These are phyloP conservation scores for Calycopis cecrops DNA, from an alignment of 1,140 invertebrate genomes.

Conservation along the genomic window DNA sequence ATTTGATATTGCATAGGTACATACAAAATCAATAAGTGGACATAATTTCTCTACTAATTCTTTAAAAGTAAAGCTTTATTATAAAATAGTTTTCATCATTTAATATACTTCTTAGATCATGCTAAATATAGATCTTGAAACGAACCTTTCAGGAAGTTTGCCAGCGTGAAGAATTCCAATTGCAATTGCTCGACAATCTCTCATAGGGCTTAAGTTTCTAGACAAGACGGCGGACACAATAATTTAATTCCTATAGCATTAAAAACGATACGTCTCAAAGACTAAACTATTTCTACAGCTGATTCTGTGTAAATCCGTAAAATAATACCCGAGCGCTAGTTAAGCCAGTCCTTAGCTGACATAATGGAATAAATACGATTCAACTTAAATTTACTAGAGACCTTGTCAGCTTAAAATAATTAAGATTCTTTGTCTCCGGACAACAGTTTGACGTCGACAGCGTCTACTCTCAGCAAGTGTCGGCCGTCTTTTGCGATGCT, in stretches of 20 bases:
- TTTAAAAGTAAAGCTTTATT: no score
- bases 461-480: slow-evolving; percentile 25
- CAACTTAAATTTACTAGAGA: slow-evolving; percentile 57
- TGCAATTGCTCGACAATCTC: slow-evolving; percentile 31
- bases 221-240: slow-evolving; percentile 43
- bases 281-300: slow-evolving; percentile 50
- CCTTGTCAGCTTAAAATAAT: slow-evolving; percentile 64
- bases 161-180: slow-evolving; percentile 34
- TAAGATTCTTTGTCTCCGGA: slow-evolving; percentile 62
- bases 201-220: slow-evolving; percentile 31
- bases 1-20: no score
- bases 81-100: no score
- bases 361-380: slow-evolving; percentile 62
- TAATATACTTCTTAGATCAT: no score
- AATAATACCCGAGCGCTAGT: slow-evolving; percentile 52
- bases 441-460: slow-evolving; percentile 35
- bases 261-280: slow-evolving; percentile 48
- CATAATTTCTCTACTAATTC: no score
- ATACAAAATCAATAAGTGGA: no score
- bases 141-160: slow-evolving; percentile 30
- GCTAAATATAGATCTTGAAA: slow-evolving; percentile 24
- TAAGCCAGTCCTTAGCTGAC: slow-evolving; percentile 46
- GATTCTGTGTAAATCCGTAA: slow-evolving; percentile 56
- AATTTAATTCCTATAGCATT: slow-evolving; percentile 53
- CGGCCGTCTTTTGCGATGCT: slow-evolving; percentile 24